Conservation (phyloP, 2,113 vertebrate species). For the Zootoca vivipara region DNA sequence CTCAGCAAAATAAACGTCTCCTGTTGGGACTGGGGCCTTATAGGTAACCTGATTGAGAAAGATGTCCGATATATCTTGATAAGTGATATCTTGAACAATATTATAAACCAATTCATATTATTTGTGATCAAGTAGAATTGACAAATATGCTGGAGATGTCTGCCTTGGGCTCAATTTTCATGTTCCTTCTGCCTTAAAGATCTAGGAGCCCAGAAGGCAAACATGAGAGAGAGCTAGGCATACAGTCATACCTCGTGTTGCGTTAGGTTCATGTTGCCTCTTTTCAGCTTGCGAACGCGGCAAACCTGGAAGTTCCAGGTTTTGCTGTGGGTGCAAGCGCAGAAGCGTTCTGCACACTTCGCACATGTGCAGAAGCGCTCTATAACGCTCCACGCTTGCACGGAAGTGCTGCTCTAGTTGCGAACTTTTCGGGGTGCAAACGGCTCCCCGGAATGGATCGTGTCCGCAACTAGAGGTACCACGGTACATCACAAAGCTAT, state of each 20-base stretch:
- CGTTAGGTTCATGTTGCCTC: no score
- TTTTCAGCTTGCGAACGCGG: no score
- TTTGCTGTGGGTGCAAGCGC: no score
- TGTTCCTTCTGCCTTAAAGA: neutral
- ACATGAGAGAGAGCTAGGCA: neutral
- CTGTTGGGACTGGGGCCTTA: conserved; percentile 90
- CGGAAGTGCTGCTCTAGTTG: no score
- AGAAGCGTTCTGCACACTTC: no score
- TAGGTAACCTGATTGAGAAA: conserved; percentile 86
- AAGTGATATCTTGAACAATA: neutral
- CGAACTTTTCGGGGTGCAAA: no score
- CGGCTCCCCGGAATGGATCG: no score
- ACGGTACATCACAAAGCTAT: neutral
- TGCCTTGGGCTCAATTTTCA: neutral
- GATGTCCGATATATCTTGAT: neutral
- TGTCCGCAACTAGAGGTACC: no score
- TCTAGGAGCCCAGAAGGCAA: neutral
- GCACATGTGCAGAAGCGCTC: no score
- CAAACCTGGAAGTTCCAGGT: no score
- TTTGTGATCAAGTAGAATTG: neutral
- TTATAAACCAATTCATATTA: neutral
- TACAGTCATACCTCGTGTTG: neutral
- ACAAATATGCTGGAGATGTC: no score
- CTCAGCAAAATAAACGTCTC: conserved; percentile 91
- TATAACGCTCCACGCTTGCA: no score